Base-by-base conservation (phyloP, 1,140 invertebrate species). In the Limonius californicus region DNA sequence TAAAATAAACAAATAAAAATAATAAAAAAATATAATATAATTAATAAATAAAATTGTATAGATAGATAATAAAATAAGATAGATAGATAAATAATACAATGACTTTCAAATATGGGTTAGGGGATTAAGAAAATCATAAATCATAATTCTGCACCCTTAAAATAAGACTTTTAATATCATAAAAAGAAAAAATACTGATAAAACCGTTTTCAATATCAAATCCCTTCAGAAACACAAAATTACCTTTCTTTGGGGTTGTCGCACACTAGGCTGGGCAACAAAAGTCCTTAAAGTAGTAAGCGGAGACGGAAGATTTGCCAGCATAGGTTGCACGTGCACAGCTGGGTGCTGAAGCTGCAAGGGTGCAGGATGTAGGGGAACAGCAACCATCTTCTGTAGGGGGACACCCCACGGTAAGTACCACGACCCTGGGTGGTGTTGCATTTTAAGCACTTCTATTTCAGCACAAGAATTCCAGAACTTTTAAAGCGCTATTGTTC, bases 341-440 rank as follows among this genome's bases (percentile, higher is more conserved):
- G 70, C 69, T 16, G 45, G 45, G 19, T 50, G 45, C 21, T 72
- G 71, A 12, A 70, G 55, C 47, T 72, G 71, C 58, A 74, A 58
- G 3, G 45, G 45, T 11, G 45, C 16, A 21, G 45, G 45, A 21
- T 73, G 72, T 39, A 78, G 70, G 20, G 78, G 79, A 54, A 81
- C 73, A 3, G 79, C 78, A 43, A 81, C 74, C 78, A 82, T 79
- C 69, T 82, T 82, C 67, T 81, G 80, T 61, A 81, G 63, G 59
- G 80, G 79, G 58, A 82, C 76, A 12, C 80, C 80, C 80, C 80
- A 82, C 21, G 80, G 80, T 62, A 82, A 66, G 67, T 80, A 80
- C 80, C 80, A 82, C 11, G 80, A 76, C 8, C 78, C 76, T 18
- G 78, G 76, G 19, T 50, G 45, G 66, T 82, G 79, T 68, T 80